These are phyloP conservation scores for Catharus fuscescens DNA, from an alignment of 2,113 vertebrate species.

Conservation along the genomic window DNA sequence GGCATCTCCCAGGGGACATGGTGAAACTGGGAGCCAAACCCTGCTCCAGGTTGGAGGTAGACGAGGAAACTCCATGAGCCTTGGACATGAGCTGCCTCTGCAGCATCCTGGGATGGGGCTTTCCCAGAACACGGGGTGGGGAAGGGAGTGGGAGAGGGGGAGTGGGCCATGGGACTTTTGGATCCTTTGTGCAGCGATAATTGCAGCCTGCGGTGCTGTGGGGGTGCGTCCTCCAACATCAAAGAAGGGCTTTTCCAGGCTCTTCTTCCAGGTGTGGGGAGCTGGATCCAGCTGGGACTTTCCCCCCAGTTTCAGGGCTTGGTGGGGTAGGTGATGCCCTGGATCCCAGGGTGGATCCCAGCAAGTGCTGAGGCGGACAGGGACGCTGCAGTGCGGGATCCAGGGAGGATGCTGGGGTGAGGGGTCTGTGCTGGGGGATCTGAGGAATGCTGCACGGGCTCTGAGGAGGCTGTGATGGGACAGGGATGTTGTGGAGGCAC, in stretches of 20 bases:
- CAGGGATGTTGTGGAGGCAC: not conserved
- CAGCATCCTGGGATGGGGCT: not conserved
- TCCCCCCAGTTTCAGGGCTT: not conserved
- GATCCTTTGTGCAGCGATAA: not conserved
- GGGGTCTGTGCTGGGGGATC: not conserved
- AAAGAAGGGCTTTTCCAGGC: not conserved
- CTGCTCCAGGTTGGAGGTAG: fast-evolving
- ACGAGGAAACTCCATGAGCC: fast-evolving
- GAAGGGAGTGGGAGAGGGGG: not conserved
- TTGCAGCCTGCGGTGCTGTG: not conserved
- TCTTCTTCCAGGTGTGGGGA: not conserved
- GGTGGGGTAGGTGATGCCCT: fast-evolving
- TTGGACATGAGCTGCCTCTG: not conserved
- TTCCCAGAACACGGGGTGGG: not conserved
- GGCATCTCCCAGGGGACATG: not conserved
- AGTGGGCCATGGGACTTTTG: not conserved
- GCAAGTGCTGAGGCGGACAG: fast-evolving
- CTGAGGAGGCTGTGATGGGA: not conserved
- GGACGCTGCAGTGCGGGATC: not conserved
- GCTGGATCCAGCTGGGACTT: not conserved
- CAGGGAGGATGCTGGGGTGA: not conserved
- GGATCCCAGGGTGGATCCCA: not conserved
- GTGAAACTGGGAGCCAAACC: not conserved
- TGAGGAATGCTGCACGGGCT: not conserved
- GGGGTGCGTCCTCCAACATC: not conserved